Percentiles rank a stretch among this genome's conserved stretches.
Evolutionary conservation across 2,888 invertebrate genomes (phyloP).

Genomic region (Lacanobia oleracea): DNA sequence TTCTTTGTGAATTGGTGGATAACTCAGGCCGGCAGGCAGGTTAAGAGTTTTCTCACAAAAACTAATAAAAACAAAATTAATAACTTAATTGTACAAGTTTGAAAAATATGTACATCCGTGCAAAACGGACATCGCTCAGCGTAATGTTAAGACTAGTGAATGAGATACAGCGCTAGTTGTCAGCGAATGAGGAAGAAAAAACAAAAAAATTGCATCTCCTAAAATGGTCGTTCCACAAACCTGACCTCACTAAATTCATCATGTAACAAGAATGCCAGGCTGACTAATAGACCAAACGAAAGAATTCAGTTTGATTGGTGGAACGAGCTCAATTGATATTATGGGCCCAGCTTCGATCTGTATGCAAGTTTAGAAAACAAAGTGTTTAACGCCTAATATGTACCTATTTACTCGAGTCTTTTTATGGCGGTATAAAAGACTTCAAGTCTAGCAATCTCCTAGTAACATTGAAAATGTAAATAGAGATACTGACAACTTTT

Average conservation of each 20-base stretch:
- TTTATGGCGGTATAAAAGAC: conserved; percentile 35
- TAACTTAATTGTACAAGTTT: too few relatives aligned
- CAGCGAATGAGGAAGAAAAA: background rate
- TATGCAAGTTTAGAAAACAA: conserved; percentile 61
- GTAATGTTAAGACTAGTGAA: too few relatives aligned
- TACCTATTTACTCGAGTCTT: conserved; percentile 18
- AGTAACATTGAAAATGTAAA: background rate
- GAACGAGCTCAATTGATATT: conserved; percentile 82
- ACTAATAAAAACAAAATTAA: too few relatives aligned
- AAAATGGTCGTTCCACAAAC: conserved; percentile 12
- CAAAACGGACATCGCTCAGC: too few relatives aligned
- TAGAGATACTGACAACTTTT: background rate
- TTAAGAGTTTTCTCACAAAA: too few relatives aligned
- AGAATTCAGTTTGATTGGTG: conserved; percentile 82
- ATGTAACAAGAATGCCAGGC: conserved; percentile 76
- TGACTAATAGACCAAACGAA: conserved; percentile 77
- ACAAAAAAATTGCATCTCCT: background rate
- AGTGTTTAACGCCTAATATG: conserved; percentile 43
- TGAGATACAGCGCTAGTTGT: too few relatives aligned
- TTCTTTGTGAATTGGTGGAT: too few relatives aligned
- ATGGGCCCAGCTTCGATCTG: conserved; percentile 70
- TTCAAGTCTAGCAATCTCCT: conserved; percentile 6
- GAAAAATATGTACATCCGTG: too few relatives aligned
- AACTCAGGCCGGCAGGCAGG: too few relatives aligned
- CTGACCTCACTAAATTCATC: conserved; percentile 68